Conservation (phyloP, 1,140 invertebrate species). For the Drosophila takahashii region DNA sequence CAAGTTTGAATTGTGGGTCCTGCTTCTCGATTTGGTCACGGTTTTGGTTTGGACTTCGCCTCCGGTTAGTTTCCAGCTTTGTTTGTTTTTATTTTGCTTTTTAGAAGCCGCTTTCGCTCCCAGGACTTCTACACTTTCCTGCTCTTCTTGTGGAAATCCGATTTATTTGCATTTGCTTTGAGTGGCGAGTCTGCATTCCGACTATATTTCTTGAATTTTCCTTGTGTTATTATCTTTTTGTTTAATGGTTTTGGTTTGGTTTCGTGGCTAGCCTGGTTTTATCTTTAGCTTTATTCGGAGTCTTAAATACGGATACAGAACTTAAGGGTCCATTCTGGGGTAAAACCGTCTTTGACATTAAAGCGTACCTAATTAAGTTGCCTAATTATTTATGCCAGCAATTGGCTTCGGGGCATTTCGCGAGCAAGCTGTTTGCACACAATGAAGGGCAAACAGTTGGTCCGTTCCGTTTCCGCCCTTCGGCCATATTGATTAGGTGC, state of each 20-base stretch:
- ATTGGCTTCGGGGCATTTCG: conserved; percentile 17
- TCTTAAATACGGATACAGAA: conserved; percentile 10
- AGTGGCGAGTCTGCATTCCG: conserved; percentile 32
- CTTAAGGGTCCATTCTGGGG: not conserved
- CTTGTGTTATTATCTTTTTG: not conserved
- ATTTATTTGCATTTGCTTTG: conserved; percentile 56
- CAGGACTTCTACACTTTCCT: conserved; percentile 6
- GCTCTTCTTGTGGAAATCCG: conserved; percentile 46
- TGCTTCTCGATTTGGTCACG: conserved; percentile 14
- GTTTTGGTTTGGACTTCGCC: conserved; percentile 10
- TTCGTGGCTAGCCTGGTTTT: conserved; percentile 24
- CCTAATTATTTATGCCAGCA: conserved; percentile 67
- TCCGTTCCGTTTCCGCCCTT: conserved; percentile 18
- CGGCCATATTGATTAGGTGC: conserved; percentile 71
- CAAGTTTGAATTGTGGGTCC: conserved; percentile 38
- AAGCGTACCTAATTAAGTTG: conserved; percentile 56
- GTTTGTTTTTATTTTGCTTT: conserved; percentile 47
- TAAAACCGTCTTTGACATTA: conserved; percentile 3
- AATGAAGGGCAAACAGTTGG: conserved; percentile 35
- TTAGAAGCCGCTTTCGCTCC: conserved; percentile 4
- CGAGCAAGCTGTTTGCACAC: conserved; percentile 18
- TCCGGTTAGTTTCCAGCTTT: conserved; percentile 47
- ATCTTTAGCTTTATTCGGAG: conserved; percentile 5
- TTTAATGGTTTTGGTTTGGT: conserved; percentile 27
- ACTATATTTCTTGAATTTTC: conserved; percentile 24